These are phyloP conservation scores for Chionomys nivalis DNA, from an alignment of 2,113 vertebrate genomes.

Conservation along the genomic window DNA sequence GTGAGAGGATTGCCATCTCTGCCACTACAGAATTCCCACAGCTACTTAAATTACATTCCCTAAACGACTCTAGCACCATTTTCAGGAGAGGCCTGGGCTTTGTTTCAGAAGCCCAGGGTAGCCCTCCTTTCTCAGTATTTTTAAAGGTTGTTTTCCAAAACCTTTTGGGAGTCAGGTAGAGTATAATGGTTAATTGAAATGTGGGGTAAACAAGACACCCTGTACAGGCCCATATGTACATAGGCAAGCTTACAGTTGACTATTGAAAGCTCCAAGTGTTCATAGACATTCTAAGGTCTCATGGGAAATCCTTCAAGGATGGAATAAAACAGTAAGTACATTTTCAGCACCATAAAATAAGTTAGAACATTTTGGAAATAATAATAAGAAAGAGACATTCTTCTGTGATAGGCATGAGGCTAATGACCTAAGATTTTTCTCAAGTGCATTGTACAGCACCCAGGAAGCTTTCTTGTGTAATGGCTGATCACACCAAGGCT, in stretches of 20 bases:
- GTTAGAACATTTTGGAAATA: neutral
- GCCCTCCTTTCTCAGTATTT: neutral
- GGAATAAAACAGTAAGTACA: neutral
- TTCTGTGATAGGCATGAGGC: neutral
- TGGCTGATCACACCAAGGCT: neutral
- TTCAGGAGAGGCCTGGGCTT: neutral
- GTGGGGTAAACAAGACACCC: constrained; percentile 26
- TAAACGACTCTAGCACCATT: neutral
- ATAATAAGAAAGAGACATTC: neutral
- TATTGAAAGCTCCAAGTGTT: neutral
- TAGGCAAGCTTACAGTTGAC: neutral
- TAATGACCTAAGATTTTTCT: neutral
- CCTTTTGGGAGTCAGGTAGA: constrained; percentile 23
- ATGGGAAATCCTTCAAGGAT: neutral
- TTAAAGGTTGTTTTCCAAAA: neutral
- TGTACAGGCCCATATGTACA: neutral
- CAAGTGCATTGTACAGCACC: neutral
- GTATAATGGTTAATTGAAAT: neutral
- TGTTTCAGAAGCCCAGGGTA: neutral
- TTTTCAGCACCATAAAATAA: neutral
- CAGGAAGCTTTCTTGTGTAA: neutral
- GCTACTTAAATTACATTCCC: neutral
- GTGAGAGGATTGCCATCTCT: neutral
- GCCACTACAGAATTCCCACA: neutral
- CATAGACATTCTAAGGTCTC: neutral